These are phyloP conservation scores for Bactericera cockerelli DNA, from an alignment of 1,140 invertebrate genomes.

Conservation along the genomic window DNA sequence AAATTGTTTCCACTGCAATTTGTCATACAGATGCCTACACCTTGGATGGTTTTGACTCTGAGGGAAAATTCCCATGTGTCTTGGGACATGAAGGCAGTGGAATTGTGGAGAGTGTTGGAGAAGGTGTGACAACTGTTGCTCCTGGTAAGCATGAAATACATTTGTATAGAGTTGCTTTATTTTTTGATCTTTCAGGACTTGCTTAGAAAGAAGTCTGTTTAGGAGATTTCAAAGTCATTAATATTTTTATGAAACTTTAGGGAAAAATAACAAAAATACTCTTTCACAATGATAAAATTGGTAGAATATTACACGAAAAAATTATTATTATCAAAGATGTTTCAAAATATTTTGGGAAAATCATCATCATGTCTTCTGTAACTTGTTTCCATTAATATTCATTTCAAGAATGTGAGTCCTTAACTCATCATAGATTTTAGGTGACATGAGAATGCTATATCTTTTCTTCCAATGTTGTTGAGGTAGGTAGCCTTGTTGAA, in stretches of 20 bases:
- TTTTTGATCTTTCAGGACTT: slow-evolving; percentile 8
- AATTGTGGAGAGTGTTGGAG: slow-evolving; percentile 88
- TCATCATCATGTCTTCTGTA: too few relatives aligned
- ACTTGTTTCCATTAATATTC: too few relatives aligned
- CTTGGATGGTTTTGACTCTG: slow-evolving; percentile 77
- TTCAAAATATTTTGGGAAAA: too few relatives aligned
- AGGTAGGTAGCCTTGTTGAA: too few relatives aligned
- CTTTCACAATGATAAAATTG: too few relatives aligned
- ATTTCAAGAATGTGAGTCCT: too few relatives aligned
- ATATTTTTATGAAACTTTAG: not conserved
- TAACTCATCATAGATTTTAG: too few relatives aligned
- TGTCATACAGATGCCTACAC: slow-evolving; percentile 98
- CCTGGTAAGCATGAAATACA: slow-evolving; percentile 37
- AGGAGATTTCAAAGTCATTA: slow-evolving; percentile 5
- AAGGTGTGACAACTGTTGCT: slow-evolving; percentile 76
- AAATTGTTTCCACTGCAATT: slow-evolving; percentile 74
- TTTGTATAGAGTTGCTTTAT: slow-evolving; percentile 5
- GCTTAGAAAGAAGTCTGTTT: not conserved
- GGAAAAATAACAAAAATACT: too few relatives aligned
- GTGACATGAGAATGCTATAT: too few relatives aligned
- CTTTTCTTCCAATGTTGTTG: too few relatives aligned
- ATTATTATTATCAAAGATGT: too few relatives aligned
- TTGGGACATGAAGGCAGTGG: slow-evolving; percentile 90
- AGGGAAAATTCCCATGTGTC: slow-evolving; percentile 84
- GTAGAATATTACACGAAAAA: too few relatives aligned